A percentile compares a stretch with the other conserved stretches of the same genome.
phyloP scores from a whole-genome alignment of 2,113 vertebrate genomes.

The Chionodraco myersi region DNA sequence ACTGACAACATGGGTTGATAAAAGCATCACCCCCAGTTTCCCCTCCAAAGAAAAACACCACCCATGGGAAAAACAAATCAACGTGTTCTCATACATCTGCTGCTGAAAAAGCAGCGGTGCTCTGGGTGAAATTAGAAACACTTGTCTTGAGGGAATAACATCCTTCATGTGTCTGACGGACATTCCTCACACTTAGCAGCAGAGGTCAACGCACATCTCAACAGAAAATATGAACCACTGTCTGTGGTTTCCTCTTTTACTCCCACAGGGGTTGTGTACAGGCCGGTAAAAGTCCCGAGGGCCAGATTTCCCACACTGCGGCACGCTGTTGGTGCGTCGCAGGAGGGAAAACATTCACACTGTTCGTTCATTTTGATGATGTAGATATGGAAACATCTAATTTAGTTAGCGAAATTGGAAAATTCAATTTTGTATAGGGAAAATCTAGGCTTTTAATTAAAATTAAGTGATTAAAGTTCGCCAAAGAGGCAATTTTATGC shows the following conservation, averaged over 20 bases:
- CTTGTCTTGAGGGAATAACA: slow-evolving; percentile 29
- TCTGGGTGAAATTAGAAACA: slow-evolving; percentile 41
- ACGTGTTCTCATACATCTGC: slow-evolving; percentile 41
- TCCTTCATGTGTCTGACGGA: slow-evolving; percentile 47
- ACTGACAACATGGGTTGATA: slow-evolving; percentile 13
- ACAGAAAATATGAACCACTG: slow-evolving; percentile 42
- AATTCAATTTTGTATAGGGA: slow-evolving; percentile 36
- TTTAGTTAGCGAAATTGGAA: slow-evolving; percentile 35
- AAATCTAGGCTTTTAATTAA: slow-evolving; percentile 21
- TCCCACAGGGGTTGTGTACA: slow-evolving; percentile 13
- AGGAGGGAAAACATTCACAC: slow-evolving; percentile 31
- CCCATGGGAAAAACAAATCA: slow-evolving; percentile 57
- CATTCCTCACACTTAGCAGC: slow-evolving; percentile 44
- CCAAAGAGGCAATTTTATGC: slow-evolving; percentile 16
- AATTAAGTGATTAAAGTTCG: slow-evolving; percentile 22
- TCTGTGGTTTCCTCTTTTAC: slow-evolving; percentile 1
- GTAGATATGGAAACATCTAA: slow-evolving; percentile 33
- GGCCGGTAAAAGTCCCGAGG: slow-evolving; percentile 12
- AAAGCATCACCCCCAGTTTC: slow-evolving; percentile 46
- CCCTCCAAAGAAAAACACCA: slow-evolving; percentile 19
- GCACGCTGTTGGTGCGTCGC: slow-evolving; percentile 11
- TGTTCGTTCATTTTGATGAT: not conserved
- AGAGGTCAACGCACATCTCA: slow-evolving; percentile 54
- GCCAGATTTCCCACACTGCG: slow-evolving; percentile 37
- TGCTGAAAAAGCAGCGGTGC: slow-evolving; percentile 19